Evolutionary conservation across 2,888 invertebrate species (phyloP).

Genomic region (Cataglyphis livida): DNA sequence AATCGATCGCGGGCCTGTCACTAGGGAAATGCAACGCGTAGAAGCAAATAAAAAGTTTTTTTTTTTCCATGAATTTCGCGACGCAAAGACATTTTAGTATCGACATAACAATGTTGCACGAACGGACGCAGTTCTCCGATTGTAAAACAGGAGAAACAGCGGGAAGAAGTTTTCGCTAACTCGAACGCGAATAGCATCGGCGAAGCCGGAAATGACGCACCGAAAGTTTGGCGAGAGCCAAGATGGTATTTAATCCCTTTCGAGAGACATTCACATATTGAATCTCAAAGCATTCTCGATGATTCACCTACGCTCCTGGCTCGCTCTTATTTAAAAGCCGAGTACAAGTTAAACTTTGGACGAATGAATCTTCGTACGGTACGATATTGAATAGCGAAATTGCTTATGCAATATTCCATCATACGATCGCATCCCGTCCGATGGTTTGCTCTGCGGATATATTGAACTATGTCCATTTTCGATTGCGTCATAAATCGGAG

Average conservation of each 20-base stretch:
- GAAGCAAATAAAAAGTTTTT: slow-evolving; percentile 23
- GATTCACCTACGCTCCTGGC: neutral
- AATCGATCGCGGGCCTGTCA: neutral
- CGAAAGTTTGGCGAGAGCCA: slow-evolving; percentile 24
- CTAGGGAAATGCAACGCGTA: neutral
- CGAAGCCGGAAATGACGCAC: neutral
- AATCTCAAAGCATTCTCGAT: neutral
- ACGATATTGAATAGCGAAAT: slow-evolving; percentile 39
- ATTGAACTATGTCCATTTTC: slow-evolving; percentile 8
- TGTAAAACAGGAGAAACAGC: neutral
- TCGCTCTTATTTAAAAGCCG: slow-evolving; percentile 29
- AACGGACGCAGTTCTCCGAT: neutral
- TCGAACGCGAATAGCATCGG: neutral
- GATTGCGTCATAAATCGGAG: neutral
- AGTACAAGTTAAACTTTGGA: slow-evolving; percentile 18
- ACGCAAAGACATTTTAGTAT: neutral
- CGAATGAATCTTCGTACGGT: neutral
- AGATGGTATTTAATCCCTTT: neutral
- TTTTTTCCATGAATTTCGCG: no score
- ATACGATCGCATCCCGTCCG: neutral
- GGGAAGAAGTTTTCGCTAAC: slow-evolving; percentile 21
- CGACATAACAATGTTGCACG: neutral
- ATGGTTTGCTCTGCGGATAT: neutral
- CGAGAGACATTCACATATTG: slow-evolving; percentile 20
- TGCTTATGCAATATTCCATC: slow-evolving; percentile 24